phyloP scores from a whole-genome alignment of 2,797 vertebrate species.

The Heliangelus exortis region DNA sequence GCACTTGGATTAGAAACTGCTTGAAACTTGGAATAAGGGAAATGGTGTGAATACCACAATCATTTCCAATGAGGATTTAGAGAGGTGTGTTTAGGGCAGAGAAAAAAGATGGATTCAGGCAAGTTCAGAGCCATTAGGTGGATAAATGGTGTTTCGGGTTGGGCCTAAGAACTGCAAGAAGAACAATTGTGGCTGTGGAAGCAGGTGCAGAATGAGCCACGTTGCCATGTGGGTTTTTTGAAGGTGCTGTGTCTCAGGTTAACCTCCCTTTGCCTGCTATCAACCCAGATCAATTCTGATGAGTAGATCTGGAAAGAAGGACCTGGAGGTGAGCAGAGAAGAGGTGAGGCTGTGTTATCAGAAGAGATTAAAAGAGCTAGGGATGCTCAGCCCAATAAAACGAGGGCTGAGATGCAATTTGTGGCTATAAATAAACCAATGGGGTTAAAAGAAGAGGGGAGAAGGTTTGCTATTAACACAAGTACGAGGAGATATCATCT shows the following conservation, averaged over 20 bases:
- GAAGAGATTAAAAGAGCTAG: background rate
- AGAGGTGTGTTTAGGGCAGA: background rate
- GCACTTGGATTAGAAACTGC: background rate
- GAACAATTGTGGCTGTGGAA: background rate
- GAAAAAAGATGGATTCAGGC: background rate
- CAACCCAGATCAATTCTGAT: background rate
- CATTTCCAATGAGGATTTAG: background rate
- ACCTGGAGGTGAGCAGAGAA: background rate
- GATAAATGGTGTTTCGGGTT: background rate
- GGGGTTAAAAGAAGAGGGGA: background rate
- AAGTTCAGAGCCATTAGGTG: background rate
- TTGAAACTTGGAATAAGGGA: background rate
- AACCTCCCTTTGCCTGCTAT: background rate
- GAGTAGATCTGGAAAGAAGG: background rate
- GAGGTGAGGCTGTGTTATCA: background rate
- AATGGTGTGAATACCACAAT: fast-evolving
- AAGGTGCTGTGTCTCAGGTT: background rate
- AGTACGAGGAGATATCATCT: background rate
- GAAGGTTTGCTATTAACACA: background rate
- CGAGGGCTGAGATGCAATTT: background rate
- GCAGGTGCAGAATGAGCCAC: background rate
- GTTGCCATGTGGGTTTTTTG: background rate
- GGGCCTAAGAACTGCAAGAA: background rate
- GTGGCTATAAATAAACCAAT: background rate
- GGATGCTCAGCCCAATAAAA: fast-evolving